Evolutionary conservation across 2,797 vertebrate species (phyloP).

Genomic region (Crocidura indochinensis): DNA sequence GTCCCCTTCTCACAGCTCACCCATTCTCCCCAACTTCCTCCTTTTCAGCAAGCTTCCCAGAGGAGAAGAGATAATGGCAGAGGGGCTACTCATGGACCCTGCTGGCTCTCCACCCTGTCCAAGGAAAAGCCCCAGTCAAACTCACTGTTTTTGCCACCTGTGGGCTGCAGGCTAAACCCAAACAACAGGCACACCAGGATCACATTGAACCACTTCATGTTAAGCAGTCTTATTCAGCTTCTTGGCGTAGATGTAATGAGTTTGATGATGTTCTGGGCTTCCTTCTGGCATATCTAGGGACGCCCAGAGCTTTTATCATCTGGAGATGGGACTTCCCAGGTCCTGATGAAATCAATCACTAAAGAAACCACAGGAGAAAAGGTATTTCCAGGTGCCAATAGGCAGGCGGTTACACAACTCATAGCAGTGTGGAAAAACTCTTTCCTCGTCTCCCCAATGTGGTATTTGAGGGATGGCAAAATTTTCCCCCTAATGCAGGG

Average conservation of each 20-base stretch:
- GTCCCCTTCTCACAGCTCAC: neutral
- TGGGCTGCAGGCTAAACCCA: neutral
- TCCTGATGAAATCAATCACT: slow-evolving; percentile 58
- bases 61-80: neutral
- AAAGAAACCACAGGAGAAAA: slow-evolving; percentile 46
- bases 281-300: neutral
- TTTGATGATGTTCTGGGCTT: neutral
- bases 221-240: fast-evolving
- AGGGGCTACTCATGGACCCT: neutral
- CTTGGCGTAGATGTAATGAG: neutral
- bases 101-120: neutral
- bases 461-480: neutral
- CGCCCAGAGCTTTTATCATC: slow-evolving; percentile 60
- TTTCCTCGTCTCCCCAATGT: slow-evolving; percentile 5
- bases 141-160: slow-evolving; percentile 74
- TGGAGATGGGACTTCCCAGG: slow-evolving; percentile 62
- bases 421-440: slow-evolving; percentile 56
- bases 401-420: slow-evolving; percentile 8
- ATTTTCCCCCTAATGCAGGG: slow-evolving; percentile 32
- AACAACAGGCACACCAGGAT: slow-evolving; percentile 66
- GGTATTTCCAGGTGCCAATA: neutral
- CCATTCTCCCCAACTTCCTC: neutral
- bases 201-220: neutral
- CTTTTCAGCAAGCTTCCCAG: neutral
- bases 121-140: neutral